phyloP scores from a whole-genome alignment of 1,140 invertebrate species.

The Papilio helenus region DNA sequence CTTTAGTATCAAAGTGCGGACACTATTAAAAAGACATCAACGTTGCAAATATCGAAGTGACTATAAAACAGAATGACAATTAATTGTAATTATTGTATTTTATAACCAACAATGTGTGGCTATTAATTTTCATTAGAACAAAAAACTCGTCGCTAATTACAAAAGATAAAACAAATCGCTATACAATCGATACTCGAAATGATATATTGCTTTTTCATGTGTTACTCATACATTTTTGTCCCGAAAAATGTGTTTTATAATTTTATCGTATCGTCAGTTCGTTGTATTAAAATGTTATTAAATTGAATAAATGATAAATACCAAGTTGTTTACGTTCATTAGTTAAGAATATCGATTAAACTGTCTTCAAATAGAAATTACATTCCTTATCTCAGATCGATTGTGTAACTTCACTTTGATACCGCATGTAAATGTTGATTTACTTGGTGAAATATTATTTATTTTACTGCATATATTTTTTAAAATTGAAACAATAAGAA shows the following conservation, averaged over 20 bases:
- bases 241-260: background rate
- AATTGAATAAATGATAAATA: background rate
- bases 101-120: background rate
- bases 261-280: background rate
- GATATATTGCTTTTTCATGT: background rate
- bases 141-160: background rate
- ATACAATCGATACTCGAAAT: background rate
- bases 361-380: background rate
- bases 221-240: background rate
- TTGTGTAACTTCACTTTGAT: background rate
- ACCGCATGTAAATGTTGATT: background rate
- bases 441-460: background rate
- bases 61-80: background rate
- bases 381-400: slow-evolving; percentile 9
- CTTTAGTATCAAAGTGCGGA: slow-evolving; percentile 36
- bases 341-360: slow-evolving; percentile 4
- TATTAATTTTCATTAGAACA: background rate
- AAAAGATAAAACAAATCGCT: background rate
- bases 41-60: slow-evolving; percentile 22
- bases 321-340: background rate
- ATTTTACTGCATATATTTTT: background rate
- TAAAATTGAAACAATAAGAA: background rate
- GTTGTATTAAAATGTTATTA: background rate
- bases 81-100: background rate
- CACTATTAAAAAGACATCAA: slow-evolving; percentile 41